phyloP scores from a whole-genome alignment of 2,888 invertebrate genomes.

The Fragum whitleyi region DNA sequence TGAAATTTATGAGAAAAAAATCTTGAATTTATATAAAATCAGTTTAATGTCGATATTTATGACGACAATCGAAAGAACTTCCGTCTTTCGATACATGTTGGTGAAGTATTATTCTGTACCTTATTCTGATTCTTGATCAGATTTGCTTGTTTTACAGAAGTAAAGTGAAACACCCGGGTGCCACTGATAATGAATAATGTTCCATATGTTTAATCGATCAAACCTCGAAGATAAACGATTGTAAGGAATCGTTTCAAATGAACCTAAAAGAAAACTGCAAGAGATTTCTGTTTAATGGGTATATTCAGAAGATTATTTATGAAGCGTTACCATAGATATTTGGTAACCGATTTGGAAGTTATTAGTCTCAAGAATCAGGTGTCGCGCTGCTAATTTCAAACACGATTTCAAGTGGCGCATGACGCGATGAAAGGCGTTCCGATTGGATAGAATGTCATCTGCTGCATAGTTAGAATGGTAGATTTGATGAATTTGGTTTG shows the following conservation, averaged over 20 bases:
- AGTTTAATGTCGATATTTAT: too few species aligned
- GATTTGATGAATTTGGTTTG: slow-evolving; percentile 26
- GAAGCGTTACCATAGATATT: slow-evolving; percentile 65
- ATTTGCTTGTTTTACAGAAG: slow-evolving; percentile 11
- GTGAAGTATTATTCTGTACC: too few species aligned
- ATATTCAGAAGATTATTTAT: slow-evolving; percentile 59
- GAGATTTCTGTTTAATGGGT: slow-evolving; percentile 64
- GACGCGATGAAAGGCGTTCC: slow-evolving; percentile 55
- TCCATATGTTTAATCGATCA: slow-evolving; percentile 26
- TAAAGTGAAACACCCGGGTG: slow-evolving; percentile 15
- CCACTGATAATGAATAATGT: slow-evolving; percentile 29
- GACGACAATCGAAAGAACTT: too few species aligned
- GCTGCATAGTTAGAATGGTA: slow-evolving; percentile 45
- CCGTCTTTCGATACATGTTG: too few species aligned
- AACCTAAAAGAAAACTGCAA: slow-evolving; percentile 65
- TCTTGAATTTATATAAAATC: too few species aligned
- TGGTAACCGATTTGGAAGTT: slow-evolving; percentile 61
- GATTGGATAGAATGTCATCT: slow-evolving; percentile 47
- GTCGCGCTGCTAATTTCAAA: slow-evolving; percentile 54
- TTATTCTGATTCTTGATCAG: background rate
- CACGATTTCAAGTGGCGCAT: slow-evolving; percentile 48
- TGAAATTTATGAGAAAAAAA: too few species aligned
- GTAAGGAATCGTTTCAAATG: slow-evolving; percentile 59
- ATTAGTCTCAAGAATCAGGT: slow-evolving; percentile 58
- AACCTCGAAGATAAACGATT: slow-evolving; percentile 52